Evolutionary conservation across 1,140 invertebrate species (phyloP).

Genomic region (Drosophila tropicalis): DNA sequence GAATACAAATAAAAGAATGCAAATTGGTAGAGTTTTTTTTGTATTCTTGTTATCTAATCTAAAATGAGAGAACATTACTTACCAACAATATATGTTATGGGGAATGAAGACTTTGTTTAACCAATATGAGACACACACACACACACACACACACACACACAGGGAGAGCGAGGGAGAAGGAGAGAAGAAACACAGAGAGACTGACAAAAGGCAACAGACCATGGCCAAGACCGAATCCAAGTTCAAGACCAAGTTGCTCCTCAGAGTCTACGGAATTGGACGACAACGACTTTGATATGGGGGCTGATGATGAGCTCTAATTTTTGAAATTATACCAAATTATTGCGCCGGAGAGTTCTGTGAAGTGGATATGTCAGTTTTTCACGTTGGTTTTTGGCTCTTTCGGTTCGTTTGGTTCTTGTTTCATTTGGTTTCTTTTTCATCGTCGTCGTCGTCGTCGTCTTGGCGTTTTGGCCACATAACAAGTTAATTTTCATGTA

Average conservation of each 20-base stretch:
- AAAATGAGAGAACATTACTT: slow-evolving; percentile 16
- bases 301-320: slow-evolving; percentile 76
- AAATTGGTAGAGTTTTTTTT: slow-evolving; percentile 5
- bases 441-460: slow-evolving; percentile 17
- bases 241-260: slow-evolving; percentile 11
- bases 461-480: slow-evolving; percentile 51
- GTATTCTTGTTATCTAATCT: slow-evolving; percentile 15
- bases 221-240: slow-evolving; percentile 19
- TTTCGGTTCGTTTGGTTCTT: slow-evolving; percentile 32
- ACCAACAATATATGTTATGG: slow-evolving; percentile 10
- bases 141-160: slow-evolving; percentile 15
- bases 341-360: slow-evolving; percentile 44
- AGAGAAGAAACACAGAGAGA: neutral
- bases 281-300: slow-evolving; percentile 67
- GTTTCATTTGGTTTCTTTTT: slow-evolving; percentile 21
- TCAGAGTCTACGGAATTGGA: slow-evolving; percentile 25
- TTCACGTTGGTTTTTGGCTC: slow-evolving; percentile 1
- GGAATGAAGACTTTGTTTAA: slow-evolving; percentile 11
- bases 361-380: slow-evolving; percentile 49
- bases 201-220: slow-evolving; percentile 28
- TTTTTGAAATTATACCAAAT: slow-evolving; percentile 79
- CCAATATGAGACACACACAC: slow-evolving; percentile 4
- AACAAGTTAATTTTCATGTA: slow-evolving; percentile 82
- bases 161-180: neutral
- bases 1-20: slow-evolving; percentile 16